A percentile compares a stretch with the other conserved stretches of the same genome.
Evolutionary conservation across 2,797 vertebrate genomes (phyloP).

Genomic region (Falco novaeseelandiae): DNA sequence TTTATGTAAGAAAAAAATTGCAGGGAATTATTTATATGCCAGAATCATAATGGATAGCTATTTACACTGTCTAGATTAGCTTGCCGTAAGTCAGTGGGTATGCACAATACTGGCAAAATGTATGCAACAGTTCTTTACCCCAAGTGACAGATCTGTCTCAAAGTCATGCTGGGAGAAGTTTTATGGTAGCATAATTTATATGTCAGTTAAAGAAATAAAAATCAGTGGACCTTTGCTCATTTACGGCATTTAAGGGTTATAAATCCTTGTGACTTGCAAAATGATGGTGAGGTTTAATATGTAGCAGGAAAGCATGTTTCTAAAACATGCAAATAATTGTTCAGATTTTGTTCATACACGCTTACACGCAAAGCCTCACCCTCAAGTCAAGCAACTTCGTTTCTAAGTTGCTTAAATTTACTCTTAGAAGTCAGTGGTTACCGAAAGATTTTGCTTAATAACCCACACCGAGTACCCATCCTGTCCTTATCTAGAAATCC

Average conservation of each 20-base stretch:
- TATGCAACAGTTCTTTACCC: background rate
- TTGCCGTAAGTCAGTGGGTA: background rate
- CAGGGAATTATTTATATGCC: background rate
- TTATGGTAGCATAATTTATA: background rate
- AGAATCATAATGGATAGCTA: background rate
- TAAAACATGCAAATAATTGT: background rate
- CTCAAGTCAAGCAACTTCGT: background rate
- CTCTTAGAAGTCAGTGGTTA: background rate
- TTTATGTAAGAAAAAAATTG: constrained; percentile 83
- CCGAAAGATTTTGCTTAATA: background rate
- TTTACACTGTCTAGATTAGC: background rate
- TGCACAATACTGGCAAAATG: background rate
- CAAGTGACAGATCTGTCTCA: background rate
- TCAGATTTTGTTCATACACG: background rate
- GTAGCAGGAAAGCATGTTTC: background rate
- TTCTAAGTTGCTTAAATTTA: background rate
- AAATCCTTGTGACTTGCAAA: background rate
- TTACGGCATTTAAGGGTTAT: background rate
- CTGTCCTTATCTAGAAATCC: background rate
- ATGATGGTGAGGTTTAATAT: background rate
- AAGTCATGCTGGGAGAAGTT: background rate
- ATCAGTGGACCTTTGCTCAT: background rate
- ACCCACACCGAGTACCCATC: background rate
- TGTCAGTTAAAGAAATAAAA: background rate
- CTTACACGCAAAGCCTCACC: background rate